Base-by-base conservation (phyloP, 2,113 vertebrate species). In the Clarias macrocephalus region DNA sequence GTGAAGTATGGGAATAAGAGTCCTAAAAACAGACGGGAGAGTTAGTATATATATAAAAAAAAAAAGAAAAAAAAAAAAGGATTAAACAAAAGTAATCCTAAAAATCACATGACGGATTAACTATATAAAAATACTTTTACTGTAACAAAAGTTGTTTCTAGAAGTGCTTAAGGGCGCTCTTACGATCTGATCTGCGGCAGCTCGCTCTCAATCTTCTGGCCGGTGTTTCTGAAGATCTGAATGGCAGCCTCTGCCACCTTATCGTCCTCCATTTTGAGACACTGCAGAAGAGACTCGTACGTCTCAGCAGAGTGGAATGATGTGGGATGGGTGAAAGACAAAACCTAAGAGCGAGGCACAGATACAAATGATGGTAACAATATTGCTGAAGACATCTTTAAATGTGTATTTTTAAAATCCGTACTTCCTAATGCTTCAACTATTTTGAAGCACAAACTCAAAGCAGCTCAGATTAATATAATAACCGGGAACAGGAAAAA, bases 201-300 rank as follows among this genome's bases (percentile, higher is more conserved):
- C 88, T 99, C 98, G 2, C 96, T 97, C 94, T 99, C 98, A 76
- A 99, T 99, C 95, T 97, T 99, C 94, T 99, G 98, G 82, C 98
- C 98, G 1, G 98, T 99, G 92, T 99, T 99, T 91, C 98, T 97
- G 94, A 99, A 99, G 92, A 99, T 99, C 92, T 99, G 98, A 90
- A 99, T 99, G 84, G 98, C 98, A 87, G 98, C 98, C 92, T 99
- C 98, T 0, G 98, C 98, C 92, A 99, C 98, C 88, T 99, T 99
- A 92, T 99, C 98, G 66, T 99, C 98, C 93, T 99, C 98, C 98
- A 99, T 99, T 94, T 98, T 98, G 92, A 99, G 96, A 96, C 98
- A 99, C 95, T 99, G 98, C 87, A 99, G 96, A 81, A 99, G 96
- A 91, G 98, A 99, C 94, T 99, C 98, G 60, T 99, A 99, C 0